Percentiles rank a stretch among this genome's conserved stretches.
Conservation (phyloP, 2,888 invertebrate genomes). For the Pyrgus malvae region DNA sequence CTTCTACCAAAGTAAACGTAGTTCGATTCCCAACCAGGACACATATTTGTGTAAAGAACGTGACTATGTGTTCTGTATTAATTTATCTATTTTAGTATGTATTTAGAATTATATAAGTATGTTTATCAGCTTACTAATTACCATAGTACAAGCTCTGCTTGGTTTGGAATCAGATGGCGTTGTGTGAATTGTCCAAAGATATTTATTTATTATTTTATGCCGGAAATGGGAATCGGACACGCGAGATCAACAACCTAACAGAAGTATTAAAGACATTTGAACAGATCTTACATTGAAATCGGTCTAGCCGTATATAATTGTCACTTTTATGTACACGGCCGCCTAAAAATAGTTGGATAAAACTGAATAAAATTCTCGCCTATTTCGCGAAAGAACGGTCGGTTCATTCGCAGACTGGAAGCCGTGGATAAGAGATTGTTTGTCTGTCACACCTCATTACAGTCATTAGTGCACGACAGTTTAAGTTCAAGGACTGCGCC, state of each 20-base stretch:
- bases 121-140: no score
- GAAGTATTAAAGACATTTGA: slow-evolving; percentile 9
- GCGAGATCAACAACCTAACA: slow-evolving; percentile 35
- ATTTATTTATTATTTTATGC: slow-evolving; percentile 15
- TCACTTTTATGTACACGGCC: slow-evolving; percentile 30
- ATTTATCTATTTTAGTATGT: no score
- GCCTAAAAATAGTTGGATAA: slow-evolving; percentile 63
- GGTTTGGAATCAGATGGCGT: no score
- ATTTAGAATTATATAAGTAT: no score
- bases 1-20: no score
- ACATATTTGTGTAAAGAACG: no score
- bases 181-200: slow-evolving; percentile 13
- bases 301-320: slow-evolving; percentile 23
- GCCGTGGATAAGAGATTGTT: slow-evolving; percentile 45
- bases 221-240: slow-evolving; percentile 28
- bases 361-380: slow-evolving; percentile 65
- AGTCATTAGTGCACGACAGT: slow-evolving; percentile 44
- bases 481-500: slow-evolving; percentile 66
- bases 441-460: slow-evolving; percentile 42
- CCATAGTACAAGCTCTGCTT: no score
- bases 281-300: slow-evolving; percentile 15
- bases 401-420: slow-evolving; percentile 60
- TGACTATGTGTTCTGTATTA: no score
- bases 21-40: no score
- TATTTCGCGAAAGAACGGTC: slow-evolving; percentile 48